Evolutionary conservation across 2,888 invertebrate genomes (phyloP).

Genomic region (Dynastes hyllus): DNA sequence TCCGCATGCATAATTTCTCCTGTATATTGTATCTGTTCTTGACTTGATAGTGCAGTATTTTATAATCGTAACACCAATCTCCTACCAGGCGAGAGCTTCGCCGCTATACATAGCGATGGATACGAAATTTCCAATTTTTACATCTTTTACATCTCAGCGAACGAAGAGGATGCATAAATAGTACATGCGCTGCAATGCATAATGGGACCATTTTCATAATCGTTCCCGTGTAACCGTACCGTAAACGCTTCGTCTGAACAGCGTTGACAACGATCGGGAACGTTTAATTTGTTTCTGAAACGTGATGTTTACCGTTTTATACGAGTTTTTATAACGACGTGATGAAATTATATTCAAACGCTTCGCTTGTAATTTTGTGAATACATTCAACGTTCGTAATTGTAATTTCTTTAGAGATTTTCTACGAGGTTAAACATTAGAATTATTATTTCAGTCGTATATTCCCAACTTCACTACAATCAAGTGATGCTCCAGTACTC

Average conservation of each 20-base stretch:
- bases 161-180: slow-evolving; percentile 12
- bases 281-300: slow-evolving; percentile 14
- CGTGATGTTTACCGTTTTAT: slow-evolving; percentile 7
- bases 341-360: background rate
- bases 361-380: background rate
- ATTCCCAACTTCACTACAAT: too few relatives aligned
- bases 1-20: background rate
- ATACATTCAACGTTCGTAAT: background rate
- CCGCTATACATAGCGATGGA: background rate
- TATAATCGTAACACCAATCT: background rate
- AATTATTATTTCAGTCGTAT: too few relatives aligned
- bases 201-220: slow-evolving; percentile 20
- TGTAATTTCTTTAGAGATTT: background rate
- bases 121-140: slow-evolving; percentile 6
- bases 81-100: background rate
- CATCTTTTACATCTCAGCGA: background rate
- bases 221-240: background rate
- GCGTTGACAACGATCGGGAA: slow-evolving; percentile 12
- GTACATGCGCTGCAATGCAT: background rate
- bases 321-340: slow-evolving; percentile 10
- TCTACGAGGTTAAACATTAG: too few relatives aligned
- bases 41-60: background rate
- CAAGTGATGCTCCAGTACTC: too few relatives aligned
- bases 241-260: background rate
- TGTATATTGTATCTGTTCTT: slow-evolving; percentile 1